These are phyloP conservation scores for Isurus oxyrinchus DNA, from an alignment of 2,113 vertebrate genomes.

Conservation along the genomic window DNA sequence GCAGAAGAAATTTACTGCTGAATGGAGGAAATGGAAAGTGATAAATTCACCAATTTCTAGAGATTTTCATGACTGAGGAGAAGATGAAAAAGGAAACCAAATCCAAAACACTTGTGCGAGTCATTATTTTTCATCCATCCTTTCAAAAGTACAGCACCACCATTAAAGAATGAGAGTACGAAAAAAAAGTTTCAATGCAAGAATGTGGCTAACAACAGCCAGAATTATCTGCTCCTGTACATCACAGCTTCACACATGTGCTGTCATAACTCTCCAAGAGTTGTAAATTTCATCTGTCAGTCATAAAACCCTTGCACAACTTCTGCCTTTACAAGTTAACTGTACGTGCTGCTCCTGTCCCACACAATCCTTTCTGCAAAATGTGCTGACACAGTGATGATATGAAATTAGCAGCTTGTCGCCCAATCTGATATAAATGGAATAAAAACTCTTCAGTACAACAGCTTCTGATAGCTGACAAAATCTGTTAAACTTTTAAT, in stretches of 20 bases:
- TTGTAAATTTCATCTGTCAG: background rate
- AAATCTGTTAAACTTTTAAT: background rate
- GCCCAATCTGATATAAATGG: background rate
- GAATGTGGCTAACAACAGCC: background rate
- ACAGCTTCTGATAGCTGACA: background rate
- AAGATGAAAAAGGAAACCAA: background rate
- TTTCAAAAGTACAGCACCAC: background rate
- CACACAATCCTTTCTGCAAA: background rate
- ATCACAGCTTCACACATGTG: background rate
- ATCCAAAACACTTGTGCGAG: background rate
- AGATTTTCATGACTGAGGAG: background rate
- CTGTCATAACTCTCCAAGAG: background rate
- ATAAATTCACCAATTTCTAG: background rate
- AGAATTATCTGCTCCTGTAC: background rate
- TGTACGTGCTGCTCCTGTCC: background rate
- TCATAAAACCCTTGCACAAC: background rate
- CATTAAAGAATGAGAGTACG: background rate
- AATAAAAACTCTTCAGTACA: background rate
- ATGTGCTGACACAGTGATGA: background rate
- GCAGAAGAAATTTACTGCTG: background rate
- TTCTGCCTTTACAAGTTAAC: background rate
- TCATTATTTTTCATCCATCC: background rate
- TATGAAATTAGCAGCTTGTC: background rate
- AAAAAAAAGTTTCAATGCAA: background rate
- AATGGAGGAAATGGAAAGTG: background rate